Evolutionary conservation across 1,140 invertebrate species (phyloP).

Genomic region (Drosophila grimshawi): DNA sequence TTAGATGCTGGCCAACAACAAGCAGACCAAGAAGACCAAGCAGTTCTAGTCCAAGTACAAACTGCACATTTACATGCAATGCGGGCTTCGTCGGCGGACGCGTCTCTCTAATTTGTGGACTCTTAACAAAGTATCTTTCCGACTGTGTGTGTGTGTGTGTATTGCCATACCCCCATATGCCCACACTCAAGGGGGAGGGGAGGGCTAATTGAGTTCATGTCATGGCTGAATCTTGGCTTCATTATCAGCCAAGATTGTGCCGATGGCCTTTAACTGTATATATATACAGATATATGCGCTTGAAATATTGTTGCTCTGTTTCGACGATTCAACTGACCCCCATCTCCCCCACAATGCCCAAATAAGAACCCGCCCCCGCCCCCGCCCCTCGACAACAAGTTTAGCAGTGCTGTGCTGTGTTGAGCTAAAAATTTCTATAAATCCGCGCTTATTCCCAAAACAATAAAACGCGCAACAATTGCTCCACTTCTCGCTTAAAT

Average conservation of each 20-base stretch:
- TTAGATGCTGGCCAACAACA: conserved; percentile 65
- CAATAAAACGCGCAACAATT: conserved; percentile 82
- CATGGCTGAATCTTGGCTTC: conserved; percentile 46
- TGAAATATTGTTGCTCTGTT: conserved; percentile 16
- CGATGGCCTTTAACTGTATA: conserved; percentile 44
- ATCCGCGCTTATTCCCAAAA: conserved; percentile 81
- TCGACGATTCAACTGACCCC: neutral
- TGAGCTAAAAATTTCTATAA: conserved; percentile 72
- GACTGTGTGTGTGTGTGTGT: conserved; percentile 27
- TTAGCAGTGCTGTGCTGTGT: conserved; percentile 17
- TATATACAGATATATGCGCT: conserved; percentile 4
- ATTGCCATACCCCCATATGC: conserved; percentile 15
- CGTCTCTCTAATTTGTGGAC: conserved; percentile 77
- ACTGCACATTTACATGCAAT: conserved; percentile 80
- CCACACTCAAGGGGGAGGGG: conserved; percentile 40
- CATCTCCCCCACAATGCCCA: neutral
- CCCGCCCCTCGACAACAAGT: neutral
- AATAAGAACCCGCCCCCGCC: conserved; percentile 10
- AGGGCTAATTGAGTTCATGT: conserved; percentile 72
- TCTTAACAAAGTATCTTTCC: conserved; percentile 54
- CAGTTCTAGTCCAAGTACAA: conserved; percentile 32
- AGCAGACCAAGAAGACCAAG: conserved; percentile 2
- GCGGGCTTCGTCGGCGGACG: conserved; percentile 51
- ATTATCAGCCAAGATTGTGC: conserved; percentile 44
- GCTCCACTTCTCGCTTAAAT: conserved; percentile 73